phyloP scores from a whole-genome alignment of 2,888 invertebrate species.

The Dinocampus coccinellae region DNA sequence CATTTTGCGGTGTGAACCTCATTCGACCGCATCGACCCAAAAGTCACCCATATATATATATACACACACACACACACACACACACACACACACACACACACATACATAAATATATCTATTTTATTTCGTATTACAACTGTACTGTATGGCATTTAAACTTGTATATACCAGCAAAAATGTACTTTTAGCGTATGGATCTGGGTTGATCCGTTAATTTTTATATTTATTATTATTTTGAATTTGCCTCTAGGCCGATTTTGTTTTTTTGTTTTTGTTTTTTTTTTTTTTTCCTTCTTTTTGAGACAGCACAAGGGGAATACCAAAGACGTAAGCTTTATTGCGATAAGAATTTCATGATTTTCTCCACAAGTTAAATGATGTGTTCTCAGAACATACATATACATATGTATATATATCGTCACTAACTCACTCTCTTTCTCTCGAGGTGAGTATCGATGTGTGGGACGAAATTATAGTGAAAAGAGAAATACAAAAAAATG shows the following conservation, averaged over 20 bases:
- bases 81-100: too few species aligned
- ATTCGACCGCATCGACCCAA: constrained; percentile 1
- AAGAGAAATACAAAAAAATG: neutral
- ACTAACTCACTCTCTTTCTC: neutral
- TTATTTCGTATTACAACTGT: constrained; percentile 7
- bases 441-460: neutral
- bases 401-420: neutral
- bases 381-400: neutral
- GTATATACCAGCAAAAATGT: neutral
- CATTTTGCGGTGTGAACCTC: neutral
- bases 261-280: neutral
- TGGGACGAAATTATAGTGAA: neutral
- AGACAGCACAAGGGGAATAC: neutral
- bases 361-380: neutral
- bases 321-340: neutral
- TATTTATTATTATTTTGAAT: neutral
- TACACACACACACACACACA: too few species aligned
- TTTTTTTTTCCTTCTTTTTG: neutral
- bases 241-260: neutral
- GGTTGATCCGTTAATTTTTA: constrained; percentile 9
- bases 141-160: constrained; percentile 3
- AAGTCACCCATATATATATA: neutral
- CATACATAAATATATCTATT: too few species aligned
- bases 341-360: neutral
- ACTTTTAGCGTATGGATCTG: neutral